These are phyloP conservation scores for Otolemur garnettii DNA, from an alignment of 2,113 vertebrate species.

Conservation along the genomic window DNA sequence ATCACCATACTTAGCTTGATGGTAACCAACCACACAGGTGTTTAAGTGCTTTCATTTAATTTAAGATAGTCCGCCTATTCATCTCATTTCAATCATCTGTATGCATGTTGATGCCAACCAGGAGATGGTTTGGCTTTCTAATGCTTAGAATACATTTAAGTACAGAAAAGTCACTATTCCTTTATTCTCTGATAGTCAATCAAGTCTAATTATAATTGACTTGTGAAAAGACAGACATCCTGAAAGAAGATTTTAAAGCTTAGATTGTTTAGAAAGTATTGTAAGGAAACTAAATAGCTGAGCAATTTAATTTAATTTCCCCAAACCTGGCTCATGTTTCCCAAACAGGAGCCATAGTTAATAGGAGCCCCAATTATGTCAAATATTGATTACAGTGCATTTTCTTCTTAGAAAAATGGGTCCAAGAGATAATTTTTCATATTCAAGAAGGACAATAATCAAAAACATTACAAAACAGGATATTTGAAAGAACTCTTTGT, in stretches of 20 bases:
- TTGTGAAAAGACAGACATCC: conserved; percentile 29
- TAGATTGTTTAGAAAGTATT: conserved; percentile 75
- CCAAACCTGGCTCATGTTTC: conserved; percentile 72
- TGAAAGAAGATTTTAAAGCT: conserved; percentile 71
- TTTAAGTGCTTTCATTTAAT: conserved; percentile 22
- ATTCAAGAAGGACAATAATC: conserved; percentile 47
- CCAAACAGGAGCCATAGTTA: conserved; percentile 76
- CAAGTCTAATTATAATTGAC: conserved; percentile 80
- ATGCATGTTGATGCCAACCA: neutral
- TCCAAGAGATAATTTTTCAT: conserved; percentile 61
- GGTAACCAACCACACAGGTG: neutral
- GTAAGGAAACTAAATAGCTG: conserved; percentile 77
- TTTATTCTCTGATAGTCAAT: conserved; percentile 72
- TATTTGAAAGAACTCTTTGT: neutral
- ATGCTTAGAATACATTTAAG: neutral
- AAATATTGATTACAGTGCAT: conserved; percentile 74
- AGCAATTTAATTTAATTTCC: conserved; percentile 85
- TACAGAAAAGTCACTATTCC: conserved; percentile 64
- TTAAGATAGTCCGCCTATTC: neutral
- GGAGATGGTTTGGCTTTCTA: neutral
- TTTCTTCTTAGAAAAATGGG: conserved; percentile 70
- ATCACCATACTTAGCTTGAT: neutral
- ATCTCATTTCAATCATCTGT: neutral
- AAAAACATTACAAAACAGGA: neutral
- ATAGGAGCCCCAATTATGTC: conserved; percentile 66